Conservation (phyloP, 2,113 vertebrate species). For the Ranitomeya imitator region DNA sequence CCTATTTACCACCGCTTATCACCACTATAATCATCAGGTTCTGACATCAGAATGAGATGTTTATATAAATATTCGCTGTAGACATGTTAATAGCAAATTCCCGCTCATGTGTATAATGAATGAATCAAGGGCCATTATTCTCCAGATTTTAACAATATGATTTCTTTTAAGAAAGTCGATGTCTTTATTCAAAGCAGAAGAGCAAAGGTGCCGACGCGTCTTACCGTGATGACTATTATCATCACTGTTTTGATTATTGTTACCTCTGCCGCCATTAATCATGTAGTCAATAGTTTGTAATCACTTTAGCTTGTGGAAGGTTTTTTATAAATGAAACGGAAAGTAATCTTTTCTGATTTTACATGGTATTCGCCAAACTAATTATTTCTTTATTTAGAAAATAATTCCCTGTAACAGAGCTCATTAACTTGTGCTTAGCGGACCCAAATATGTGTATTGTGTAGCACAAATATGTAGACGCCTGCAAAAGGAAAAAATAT, state of each 20-base stretch:
- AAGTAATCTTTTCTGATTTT: slow-evolving; percentile 52
- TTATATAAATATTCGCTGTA: no score
- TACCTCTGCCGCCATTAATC: neutral
- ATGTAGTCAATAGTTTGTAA: slow-evolving; percentile 23
- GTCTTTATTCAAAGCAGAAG: neutral
- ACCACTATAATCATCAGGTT: no score
- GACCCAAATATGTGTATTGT: slow-evolving; percentile 17
- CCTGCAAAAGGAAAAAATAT: neutral
- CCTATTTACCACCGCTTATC: no score
- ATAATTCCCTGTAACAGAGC: slow-evolving; percentile 51
- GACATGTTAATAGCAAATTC: no score
- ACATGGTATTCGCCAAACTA: slow-evolving; percentile 44
- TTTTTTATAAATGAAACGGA: slow-evolving; percentile 42
- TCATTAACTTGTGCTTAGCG: slow-evolving; percentile 39
- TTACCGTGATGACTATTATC: neutral
- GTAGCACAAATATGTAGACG: slow-evolving; percentile 1
- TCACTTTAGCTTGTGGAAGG: slow-evolving; percentile 41
- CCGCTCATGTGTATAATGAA: no score
- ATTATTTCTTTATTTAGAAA: slow-evolving; percentile 50
- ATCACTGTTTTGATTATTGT: slow-evolving; percentile 9
- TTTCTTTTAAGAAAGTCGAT: neutral
- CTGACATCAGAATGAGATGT: no score
- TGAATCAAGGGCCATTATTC: neutral
- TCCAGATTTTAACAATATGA: neutral
- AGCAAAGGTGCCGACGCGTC: neutral